Evolutionary conservation across 2,888 invertebrate genomes (phyloP).

Genomic region (Acleris cristana): DNA sequence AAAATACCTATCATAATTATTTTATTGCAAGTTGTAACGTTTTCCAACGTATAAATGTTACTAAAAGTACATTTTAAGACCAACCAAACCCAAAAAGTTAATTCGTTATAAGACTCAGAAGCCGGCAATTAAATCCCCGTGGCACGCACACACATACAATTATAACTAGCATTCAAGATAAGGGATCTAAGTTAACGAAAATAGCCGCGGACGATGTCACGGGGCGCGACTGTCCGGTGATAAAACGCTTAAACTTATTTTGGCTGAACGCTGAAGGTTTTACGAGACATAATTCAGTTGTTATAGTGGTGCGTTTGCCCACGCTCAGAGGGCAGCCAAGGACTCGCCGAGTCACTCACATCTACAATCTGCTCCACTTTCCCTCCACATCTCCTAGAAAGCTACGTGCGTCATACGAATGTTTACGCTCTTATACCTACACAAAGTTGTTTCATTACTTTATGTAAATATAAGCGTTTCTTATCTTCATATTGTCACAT

Average conservation of each 20-base stretch:
- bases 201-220: conserved; percentile 14
- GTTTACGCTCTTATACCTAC: conserved; percentile 13
- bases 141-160: conserved; percentile 12
- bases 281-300: conserved; percentile 57
- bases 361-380: conserved; percentile 43
- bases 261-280: conserved; percentile 49
- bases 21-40: no score
- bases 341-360: conserved; percentile 49
- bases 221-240: conserved; percentile 8
- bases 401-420: conserved; percentile 26
- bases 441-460: conserved; percentile 14
- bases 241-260: conserved; percentile 28
- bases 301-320: conserved; percentile 57
- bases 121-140: not conserved
- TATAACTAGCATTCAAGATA: conserved; percentile 16
- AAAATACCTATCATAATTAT: no score
- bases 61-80: no score
- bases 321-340: conserved; percentile 65
- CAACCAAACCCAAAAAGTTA: no score
- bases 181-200: conserved; percentile 17
- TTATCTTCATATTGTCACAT: conserved; percentile 15
- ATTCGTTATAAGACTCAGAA: not conserved
- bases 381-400: conserved; percentile 35
- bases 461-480: conserved; percentile 9
- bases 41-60: no score